Evolutionary conservation across 2,797 vertebrate genomes (phyloP).

Genomic region (Parauchenoglanis ngamensis): DNA sequence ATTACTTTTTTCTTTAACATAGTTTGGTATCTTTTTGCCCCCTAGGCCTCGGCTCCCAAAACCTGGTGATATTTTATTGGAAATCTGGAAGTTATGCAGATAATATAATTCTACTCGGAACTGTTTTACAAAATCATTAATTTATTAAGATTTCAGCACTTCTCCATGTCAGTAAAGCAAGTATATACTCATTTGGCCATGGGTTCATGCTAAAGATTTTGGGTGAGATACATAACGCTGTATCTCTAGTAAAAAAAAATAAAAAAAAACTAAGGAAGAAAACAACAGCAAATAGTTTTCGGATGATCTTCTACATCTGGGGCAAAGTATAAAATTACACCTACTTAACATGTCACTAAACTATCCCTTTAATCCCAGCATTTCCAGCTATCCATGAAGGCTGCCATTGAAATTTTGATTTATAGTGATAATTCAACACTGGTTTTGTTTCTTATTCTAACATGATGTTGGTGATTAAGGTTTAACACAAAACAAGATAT

Average conservation of each 20-base stretch:
- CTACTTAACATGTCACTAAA: not conserved
- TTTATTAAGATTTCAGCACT: not conserved
- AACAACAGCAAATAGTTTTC: not conserved
- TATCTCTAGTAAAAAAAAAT: not conserved
- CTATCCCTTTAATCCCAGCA: constrained; percentile 1
- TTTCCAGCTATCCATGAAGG: not conserved
- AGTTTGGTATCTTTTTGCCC: not conserved
- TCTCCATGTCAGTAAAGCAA: not conserved
- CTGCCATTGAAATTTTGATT: constrained; percentile 2
- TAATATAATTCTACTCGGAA: not conserved
- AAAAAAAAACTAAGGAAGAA: not conserved
- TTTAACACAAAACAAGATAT: not conserved
- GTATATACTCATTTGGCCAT: not conserved
- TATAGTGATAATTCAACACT: not conserved
- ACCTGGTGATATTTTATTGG: not conserved
- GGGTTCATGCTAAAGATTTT: not conserved
- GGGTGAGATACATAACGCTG: not conserved
- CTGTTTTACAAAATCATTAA: not conserved
- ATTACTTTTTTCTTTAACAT: not conserved
- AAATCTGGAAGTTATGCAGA: not conserved
- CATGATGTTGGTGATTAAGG: not conserved
- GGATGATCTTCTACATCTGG: not conserved
- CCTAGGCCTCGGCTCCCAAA: not conserved
- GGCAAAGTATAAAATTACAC: not conserved
- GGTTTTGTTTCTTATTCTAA: constrained; percentile 6